phyloP scores from a whole-genome alignment of 2,113 vertebrate species.

The Ciconia boyciana region DNA sequence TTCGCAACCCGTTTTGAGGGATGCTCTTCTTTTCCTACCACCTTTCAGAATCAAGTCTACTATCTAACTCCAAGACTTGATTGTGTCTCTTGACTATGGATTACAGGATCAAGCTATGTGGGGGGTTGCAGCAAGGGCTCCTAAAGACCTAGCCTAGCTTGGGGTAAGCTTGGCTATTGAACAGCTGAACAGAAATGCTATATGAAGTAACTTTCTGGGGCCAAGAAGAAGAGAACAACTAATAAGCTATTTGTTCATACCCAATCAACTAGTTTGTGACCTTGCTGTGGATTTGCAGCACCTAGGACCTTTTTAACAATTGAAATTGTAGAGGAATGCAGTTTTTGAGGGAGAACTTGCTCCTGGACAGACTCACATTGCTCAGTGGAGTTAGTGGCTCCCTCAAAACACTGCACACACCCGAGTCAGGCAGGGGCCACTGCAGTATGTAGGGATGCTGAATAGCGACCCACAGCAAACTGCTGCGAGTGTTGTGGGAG shows the following conservation, averaged over 20 bases:
- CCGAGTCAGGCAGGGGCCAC: not conserved
- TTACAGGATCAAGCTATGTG: not conserved
- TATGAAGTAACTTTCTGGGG: not conserved
- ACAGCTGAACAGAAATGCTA: not conserved
- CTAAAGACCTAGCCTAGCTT: not conserved
- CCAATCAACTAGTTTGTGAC: not conserved
- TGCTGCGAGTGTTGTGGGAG: rapidly evolving
- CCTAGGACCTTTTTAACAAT: not conserved
- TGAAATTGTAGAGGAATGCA: not conserved
- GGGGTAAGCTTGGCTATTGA: not conserved
- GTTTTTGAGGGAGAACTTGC: not conserved
- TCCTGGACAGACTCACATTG: not conserved
- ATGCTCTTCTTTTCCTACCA: not conserved
- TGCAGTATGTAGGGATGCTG: not conserved
- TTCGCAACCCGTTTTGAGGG: not conserved
- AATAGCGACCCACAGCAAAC: not conserved
- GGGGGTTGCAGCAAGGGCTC: not conserved
- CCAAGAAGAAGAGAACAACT: not conserved
- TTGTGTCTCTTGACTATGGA: not conserved
- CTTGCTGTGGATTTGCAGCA: not conserved
- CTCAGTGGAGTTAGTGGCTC: not conserved
- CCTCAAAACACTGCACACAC: not conserved
- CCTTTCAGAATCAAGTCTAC: not conserved
- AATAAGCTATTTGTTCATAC: not conserved
- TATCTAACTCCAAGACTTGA: not conserved